Conservation (phyloP, 2,888 invertebrate genomes). For the Lochmaea crataegi region DNA sequence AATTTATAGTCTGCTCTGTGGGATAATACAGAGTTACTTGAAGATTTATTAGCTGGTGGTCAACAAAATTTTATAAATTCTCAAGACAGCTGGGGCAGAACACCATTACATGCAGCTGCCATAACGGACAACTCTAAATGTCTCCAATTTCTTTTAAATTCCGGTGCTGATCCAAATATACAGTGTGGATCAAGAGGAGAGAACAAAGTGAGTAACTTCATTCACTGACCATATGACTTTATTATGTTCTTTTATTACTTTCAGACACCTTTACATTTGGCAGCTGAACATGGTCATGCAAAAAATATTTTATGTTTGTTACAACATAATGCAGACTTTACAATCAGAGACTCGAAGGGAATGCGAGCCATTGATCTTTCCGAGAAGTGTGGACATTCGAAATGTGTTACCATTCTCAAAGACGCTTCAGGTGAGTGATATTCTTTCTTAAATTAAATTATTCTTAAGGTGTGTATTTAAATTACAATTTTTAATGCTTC, state of each 20-base stretch:
- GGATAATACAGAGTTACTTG: constrained; percentile 89
- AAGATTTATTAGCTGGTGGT: constrained; percentile 81
- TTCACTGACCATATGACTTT: not conserved
- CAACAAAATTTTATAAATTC: constrained; percentile 73
- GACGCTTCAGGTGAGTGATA: constrained; percentile 72
- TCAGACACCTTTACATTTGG: constrained; percentile 84
- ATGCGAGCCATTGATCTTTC: constrained; percentile 79
- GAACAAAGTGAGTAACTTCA: constrained; percentile 66
- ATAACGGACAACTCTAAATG: constrained; percentile 82
- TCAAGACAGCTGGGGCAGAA: constrained; percentile 79
- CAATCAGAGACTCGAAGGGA: constrained; percentile 74
- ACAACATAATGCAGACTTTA: constrained; percentile 74
- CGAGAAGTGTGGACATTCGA: constrained; percentile 74
- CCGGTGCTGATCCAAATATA: constrained; percentile 79
- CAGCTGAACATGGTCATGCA: constrained; percentile 82
- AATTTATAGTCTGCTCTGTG: constrained; percentile 79
- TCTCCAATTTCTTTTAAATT: constrained; percentile 76
- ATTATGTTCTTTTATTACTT: constrained; percentile 45
- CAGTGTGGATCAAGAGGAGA: constrained; percentile 76
- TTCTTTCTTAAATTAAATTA: too few species aligned
- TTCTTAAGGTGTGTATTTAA: too few species aligned
- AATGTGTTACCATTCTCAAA: constrained; percentile 73
- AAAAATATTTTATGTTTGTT: constrained; percentile 77
- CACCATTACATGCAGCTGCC: constrained; percentile 86
- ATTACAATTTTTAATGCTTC: too few species aligned